Percentiles rank a stretch among this genome's conserved stretches.
Conservation (phyloP, 2,113 vertebrate genomes). For the Isurus oxyrinchus region DNA sequence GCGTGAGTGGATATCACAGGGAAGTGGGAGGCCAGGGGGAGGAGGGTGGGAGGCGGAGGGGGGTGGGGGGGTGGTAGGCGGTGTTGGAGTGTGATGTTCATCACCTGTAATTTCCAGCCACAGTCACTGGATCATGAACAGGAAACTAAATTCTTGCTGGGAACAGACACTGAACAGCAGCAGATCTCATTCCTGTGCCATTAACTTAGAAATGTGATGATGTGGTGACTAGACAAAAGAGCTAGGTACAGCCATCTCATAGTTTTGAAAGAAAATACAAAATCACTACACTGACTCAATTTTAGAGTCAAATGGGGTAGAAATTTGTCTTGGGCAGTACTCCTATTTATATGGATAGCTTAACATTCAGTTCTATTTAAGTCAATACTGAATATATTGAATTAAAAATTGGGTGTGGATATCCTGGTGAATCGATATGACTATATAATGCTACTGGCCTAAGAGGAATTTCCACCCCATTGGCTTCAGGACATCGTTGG, state of each 20-base stretch:
- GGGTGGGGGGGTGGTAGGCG: too few species aligned
- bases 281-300: not conserved
- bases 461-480: not conserved
- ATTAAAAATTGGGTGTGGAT: not conserved
- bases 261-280: not conserved
- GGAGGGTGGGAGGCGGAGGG: too few species aligned
- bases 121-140: not conserved
- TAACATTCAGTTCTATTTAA: not conserved
- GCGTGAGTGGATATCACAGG: not conserved
- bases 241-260: not conserved
- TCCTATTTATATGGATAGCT: not conserved
- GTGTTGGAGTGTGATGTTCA: not conserved
- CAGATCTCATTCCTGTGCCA: not conserved
- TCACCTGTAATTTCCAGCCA: not conserved
- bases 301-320: not conserved
- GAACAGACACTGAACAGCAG: not conserved
- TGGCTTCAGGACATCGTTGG: not conserved
- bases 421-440: not conserved
- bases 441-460: not conserved
- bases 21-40: not conserved
- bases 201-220: not conserved
- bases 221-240: not conserved
- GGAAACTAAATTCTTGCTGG: not conserved
- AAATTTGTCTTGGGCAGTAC: not conserved
- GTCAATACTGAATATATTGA: not conserved